phyloP scores from a whole-genome alignment of 1,140 invertebrate genomes.

The Prorops nasuta region DNA sequence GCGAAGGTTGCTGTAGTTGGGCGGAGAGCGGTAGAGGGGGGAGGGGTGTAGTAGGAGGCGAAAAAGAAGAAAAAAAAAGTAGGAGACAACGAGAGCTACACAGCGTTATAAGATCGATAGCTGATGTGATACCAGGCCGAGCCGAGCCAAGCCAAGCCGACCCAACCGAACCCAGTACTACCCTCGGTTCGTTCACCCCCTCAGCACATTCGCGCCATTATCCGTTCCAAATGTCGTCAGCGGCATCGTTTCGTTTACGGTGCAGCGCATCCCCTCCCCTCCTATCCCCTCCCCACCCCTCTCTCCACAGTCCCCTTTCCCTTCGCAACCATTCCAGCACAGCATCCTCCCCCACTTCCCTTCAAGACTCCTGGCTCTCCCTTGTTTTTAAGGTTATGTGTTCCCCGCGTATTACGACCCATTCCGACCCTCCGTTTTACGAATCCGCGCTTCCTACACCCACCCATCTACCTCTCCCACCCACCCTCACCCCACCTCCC shows the following conservation, averaged over 20 bases:
- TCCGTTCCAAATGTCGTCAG: slow-evolving; percentile 56
- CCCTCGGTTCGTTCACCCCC: slow-evolving; percentile 56
- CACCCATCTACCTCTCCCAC: slow-evolving; percentile 7
- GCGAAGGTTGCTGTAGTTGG: not conserved
- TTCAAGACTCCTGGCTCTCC: slow-evolving; percentile 15
- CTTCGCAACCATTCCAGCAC: not conserved
- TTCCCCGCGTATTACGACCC: slow-evolving; percentile 38
- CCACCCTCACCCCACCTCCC: not conserved
- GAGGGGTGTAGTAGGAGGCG: not conserved
- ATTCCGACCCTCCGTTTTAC: slow-evolving; percentile 36
- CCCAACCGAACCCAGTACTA: slow-evolving; percentile 39
- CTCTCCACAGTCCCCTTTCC: not conserved
- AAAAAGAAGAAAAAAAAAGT: slow-evolving; percentile 11
- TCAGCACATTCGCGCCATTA: slow-evolving; percentile 55
- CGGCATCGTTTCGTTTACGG: slow-evolving; percentile 53
- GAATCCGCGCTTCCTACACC: slow-evolving; percentile 37
- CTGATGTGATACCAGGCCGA: slow-evolving; percentile 33
- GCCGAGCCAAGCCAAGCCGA: slow-evolving; percentile 18
- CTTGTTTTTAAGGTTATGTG: slow-evolving; percentile 47
- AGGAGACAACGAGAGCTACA: slow-evolving; percentile 23
- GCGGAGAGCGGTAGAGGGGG: not conserved
- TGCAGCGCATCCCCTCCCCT: slow-evolving; percentile 24
- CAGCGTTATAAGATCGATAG: slow-evolving; percentile 34
- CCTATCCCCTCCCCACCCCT: slow-evolving; percentile 8
- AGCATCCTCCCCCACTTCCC: not conserved